These are phyloP conservation scores for Synchiropus splendidus DNA, from an alignment of 2,113 vertebrate genomes.

Conservation along the genomic window DNA sequence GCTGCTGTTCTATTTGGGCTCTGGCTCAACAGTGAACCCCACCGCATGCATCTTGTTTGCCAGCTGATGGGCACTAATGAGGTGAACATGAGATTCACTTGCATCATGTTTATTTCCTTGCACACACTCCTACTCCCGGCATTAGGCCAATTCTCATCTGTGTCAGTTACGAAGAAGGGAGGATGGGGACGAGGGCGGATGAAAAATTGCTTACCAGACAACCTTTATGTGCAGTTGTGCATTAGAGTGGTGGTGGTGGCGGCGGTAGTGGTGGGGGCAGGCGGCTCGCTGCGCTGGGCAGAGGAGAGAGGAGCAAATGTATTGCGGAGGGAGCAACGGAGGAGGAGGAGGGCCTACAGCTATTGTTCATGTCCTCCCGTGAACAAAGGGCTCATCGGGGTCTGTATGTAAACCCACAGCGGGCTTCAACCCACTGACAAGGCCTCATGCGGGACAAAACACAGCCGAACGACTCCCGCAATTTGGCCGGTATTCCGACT, in stretches of 20 bases:
- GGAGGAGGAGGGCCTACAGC: slow-evolving; percentile 70
- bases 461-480: slow-evolving; percentile 43
- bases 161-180: slow-evolving; percentile 59
- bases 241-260: slow-evolving; percentile 39
- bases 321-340: slow-evolving; percentile 55
- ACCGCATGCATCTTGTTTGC: slow-evolving; percentile 17
- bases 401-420: slow-evolving; percentile 65
- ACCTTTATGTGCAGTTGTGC: slow-evolving; percentile 59
- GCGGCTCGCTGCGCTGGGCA: slow-evolving; percentile 53
- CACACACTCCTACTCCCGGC: slow-evolving; percentile 24
- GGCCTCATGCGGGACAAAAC: slow-evolving; percentile 59
- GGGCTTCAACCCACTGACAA: slow-evolving; percentile 58
- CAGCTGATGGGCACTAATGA: slow-evolving; percentile 37
- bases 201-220: slow-evolving; percentile 60
- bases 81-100: too few species aligned
- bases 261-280: slow-evolving; percentile 12
- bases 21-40: too few species aligned
- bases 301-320: slow-evolving; percentile 58
- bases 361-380: slow-evolving; percentile 75
- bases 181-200: slow-evolving; percentile 37
- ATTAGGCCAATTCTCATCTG: slow-evolving; percentile 55
- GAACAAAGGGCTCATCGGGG: slow-evolving; percentile 76
- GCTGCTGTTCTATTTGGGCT: too few species aligned
- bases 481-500: slow-evolving; percentile 29
- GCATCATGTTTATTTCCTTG: slow-evolving; percentile 36